These are phyloP conservation scores for Chlorops oryzae DNA, from an alignment of 1,140 invertebrate genomes.

Conservation along the genomic window DNA sequence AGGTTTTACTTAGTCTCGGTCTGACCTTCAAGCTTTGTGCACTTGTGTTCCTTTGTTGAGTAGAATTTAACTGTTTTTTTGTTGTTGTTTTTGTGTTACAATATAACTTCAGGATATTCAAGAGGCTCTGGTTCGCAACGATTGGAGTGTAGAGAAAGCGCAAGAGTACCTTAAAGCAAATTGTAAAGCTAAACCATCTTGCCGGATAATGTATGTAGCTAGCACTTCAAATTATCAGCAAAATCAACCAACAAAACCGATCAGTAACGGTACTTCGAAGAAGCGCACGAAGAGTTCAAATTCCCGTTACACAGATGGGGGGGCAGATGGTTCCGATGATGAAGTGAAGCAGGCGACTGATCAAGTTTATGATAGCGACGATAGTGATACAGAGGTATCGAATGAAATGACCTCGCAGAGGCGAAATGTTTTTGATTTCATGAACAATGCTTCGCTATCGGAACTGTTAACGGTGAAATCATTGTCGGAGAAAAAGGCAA, in stretches of 20 bases:
- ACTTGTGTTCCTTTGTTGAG: too few relatives aligned
- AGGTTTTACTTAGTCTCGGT: too few relatives aligned
- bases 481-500: constrained; percentile 68
- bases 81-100: too few relatives aligned
- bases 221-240: constrained; percentile 1
- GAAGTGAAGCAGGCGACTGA: constrained; percentile 35
- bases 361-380: constrained; percentile 54
- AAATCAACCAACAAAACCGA: constrained; percentile 22
- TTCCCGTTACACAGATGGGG: constrained; percentile 30
- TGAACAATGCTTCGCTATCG: constrained; percentile 59
- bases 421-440: constrained; percentile 68
- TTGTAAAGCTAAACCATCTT: constrained; percentile 28
- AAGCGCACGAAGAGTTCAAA: constrained; percentile 15
- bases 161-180: constrained; percentile 32
- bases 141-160: constrained; percentile 39
- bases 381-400: constrained; percentile 66
- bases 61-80: too few relatives aligned
- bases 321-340: constrained; percentile 35
- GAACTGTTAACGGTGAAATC: constrained; percentile 64
- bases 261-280: constrained; percentile 26
- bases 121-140: constrained; percentile 32
- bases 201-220: constrained; percentile 7
- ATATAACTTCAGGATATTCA: constrained; percentile 36
- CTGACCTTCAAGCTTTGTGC: too few relatives aligned
- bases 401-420: constrained; percentile 63